Conservation (phyloP, 2,888 invertebrate species). For the Hipparchia semele region DNA sequence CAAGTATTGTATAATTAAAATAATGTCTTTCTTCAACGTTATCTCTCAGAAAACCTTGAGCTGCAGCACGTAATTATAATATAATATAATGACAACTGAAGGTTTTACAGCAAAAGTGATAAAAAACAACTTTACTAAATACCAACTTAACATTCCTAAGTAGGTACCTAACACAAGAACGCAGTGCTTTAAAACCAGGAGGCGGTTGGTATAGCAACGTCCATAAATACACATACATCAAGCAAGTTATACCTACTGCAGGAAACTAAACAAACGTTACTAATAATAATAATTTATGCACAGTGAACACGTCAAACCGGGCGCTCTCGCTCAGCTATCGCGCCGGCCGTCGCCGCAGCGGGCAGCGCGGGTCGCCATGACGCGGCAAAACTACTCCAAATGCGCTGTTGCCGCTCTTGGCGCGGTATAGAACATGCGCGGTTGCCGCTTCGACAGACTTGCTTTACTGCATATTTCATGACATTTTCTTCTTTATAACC, state of each 20-base stretch:
- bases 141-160: too few species aligned
- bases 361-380: constrained; percentile 53
- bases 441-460: constrained; percentile 62
- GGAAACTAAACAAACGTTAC: background rate
- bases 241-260: background rate
- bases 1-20: too few species aligned
- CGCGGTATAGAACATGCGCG: constrained; percentile 55
- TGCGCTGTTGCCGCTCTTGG: constrained; percentile 59
- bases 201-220: too few species aligned
- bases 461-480: constrained; percentile 49
- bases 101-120: too few species aligned
- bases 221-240: too few species aligned
- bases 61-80: too few species aligned
- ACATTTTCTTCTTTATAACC: constrained; percentile 44
- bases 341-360: constrained; percentile 26
- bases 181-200: too few species aligned
- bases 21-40: too few species aligned
- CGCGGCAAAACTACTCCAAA: constrained; percentile 58
- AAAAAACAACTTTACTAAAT: too few species aligned
- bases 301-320: constrained; percentile 34
- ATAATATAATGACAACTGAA: too few species aligned
- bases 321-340: constrained; percentile 33
- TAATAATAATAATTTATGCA: background rate
- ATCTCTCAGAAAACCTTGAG: too few species aligned
- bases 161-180: too few species aligned